Conservation (phyloP, 2,888 invertebrate genomes). For the Eristalis arbustorum region DNA sequence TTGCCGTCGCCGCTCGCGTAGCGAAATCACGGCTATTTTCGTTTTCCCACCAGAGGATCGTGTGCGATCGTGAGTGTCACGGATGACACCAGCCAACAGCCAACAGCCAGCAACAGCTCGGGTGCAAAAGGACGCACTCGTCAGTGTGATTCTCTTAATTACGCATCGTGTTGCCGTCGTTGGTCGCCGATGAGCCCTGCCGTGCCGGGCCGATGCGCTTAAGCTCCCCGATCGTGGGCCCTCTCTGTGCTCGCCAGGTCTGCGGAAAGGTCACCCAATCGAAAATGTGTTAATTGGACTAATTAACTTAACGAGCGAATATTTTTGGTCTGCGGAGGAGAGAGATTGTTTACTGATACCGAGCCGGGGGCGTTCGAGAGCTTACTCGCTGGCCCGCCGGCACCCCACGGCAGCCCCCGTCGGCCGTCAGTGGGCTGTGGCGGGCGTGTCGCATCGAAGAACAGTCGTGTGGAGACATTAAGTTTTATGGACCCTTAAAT, state of each 20-base stretch:
- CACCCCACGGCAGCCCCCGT: background rate
- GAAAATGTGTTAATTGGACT: constrained; percentile 66
- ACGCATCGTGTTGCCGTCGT: constrained; percentile 66
- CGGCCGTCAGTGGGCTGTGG: background rate
- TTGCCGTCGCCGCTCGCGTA: background rate
- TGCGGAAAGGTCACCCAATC: constrained; percentile 58
- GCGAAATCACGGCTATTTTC: constrained; percentile 42
- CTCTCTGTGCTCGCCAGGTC: background rate
- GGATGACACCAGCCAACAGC: background rate
- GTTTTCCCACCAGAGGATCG: constrained; percentile 49
- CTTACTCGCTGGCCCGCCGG: background rate
- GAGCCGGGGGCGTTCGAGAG: background rate
- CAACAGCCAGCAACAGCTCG: constrained; percentile 1
- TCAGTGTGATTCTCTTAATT: constrained; percentile 66
- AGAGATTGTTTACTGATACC: constrained; percentile 22
- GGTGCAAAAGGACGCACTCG: background rate
- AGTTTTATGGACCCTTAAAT: constrained; percentile 50
- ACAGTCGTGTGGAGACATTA: constrained; percentile 36
- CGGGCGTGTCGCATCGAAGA: constrained; percentile 8
- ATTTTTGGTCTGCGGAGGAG: constrained; percentile 10
- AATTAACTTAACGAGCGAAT: constrained; percentile 65
- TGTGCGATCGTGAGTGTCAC: constrained; percentile 64
- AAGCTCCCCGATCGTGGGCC: background rate
- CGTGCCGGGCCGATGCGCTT: background rate
- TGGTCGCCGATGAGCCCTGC: constrained; percentile 52